Evolutionary conservation across 2,113 vertebrate species (phyloP).

Genomic region (Centropristis striata): DNA sequence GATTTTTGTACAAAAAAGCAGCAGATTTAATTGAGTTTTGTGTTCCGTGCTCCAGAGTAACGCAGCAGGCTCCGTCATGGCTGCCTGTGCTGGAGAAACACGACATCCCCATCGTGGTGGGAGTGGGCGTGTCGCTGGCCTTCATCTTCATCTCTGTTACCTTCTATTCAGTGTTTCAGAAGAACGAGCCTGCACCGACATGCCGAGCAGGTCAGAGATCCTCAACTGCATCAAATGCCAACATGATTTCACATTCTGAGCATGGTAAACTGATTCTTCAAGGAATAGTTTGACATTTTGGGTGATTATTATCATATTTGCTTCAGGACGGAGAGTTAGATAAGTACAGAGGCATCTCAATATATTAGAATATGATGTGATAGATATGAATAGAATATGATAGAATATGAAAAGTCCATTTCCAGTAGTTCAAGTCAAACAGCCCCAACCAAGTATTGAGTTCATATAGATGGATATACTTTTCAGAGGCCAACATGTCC

Average conservation of each 20-base stretch:
- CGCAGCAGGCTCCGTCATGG: conserved; percentile 77
- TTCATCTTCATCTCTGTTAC: conserved; percentile 88
- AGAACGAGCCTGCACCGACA: conserved; percentile 78
- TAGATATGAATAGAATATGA: no score
- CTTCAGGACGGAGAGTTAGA: not conserved
- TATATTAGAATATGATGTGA: no score
- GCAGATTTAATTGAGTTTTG: not conserved
- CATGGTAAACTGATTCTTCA: not conserved
- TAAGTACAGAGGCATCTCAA: no score
- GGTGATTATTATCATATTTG: not conserved
- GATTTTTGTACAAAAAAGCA: not conserved
- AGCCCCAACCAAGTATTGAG: no score
- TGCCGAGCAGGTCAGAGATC: conserved; percentile 77
- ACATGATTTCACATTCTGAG: not conserved
- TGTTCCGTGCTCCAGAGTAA: conserved; percentile 65
- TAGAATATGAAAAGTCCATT: no score
- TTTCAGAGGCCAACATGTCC: no score
- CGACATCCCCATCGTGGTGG: conserved; percentile 88
- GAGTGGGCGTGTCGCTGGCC: conserved; percentile 85
- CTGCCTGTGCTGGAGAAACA: conserved; percentile 85
- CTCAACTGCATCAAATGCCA: not conserved
- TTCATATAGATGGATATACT: no score
- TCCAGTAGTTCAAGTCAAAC: no score
- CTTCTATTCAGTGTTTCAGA: conserved; percentile 87
- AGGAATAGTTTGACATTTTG: not conserved